These are phyloP conservation scores for Xestia c-nigrum DNA, from an alignment of 2,888 invertebrate species.

Conservation along the genomic window DNA sequence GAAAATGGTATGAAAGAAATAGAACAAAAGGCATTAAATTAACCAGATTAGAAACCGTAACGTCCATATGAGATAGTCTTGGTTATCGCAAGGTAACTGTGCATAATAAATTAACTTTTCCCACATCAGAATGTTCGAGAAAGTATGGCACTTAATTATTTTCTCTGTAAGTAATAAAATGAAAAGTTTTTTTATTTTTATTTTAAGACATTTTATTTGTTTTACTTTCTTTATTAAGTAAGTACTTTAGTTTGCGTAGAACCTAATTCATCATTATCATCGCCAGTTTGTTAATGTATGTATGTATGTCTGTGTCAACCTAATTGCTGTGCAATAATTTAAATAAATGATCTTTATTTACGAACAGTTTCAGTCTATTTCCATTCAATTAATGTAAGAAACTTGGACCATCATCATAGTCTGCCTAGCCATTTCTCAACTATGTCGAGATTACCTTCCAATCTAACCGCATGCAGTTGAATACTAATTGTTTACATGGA, in stretches of 20 bases:
- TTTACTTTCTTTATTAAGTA: constrained; percentile 28
- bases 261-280: neutral
- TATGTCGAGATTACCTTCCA: neutral
- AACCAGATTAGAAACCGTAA: constrained; percentile 77
- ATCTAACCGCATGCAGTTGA: neutral
- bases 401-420: neutral
- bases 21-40: constrained; percentile 72
- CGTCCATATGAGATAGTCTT: constrained; percentile 59
- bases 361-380: neutral
- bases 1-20: constrained; percentile 41
- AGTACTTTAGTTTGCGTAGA: neutral
- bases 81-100: constrained; percentile 62
- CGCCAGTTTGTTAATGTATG: too few relatives aligned
- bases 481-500: neutral
- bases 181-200: constrained; percentile 1
- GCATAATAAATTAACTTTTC: constrained; percentile 67
- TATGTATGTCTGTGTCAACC: too few relatives aligned
- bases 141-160: constrained; percentile 63
- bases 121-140: constrained; percentile 67
- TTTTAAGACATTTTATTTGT: constrained; percentile 7
- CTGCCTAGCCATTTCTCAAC: neutral
- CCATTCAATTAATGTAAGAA: neutral
- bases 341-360: neutral
- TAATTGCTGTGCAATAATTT: constrained; percentile 1
- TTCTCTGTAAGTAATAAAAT: constrained; percentile 42